phyloP scores from a whole-genome alignment of 1,140 invertebrate genomes.

The Parasteatoda tepidariorum region DNA sequence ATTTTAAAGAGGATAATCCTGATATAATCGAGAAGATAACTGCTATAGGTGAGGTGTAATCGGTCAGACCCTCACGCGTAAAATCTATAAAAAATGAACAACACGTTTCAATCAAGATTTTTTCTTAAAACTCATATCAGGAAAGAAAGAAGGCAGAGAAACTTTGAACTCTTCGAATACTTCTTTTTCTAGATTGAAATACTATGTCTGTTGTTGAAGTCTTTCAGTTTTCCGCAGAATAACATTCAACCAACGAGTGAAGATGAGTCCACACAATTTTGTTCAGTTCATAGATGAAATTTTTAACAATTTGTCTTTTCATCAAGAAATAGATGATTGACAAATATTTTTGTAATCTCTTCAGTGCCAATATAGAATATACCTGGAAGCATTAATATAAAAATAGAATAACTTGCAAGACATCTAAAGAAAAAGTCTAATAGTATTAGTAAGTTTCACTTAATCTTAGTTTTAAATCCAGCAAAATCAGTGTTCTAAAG shows the following conservation, averaged over 20 bases:
- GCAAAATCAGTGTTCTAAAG: constrained; percentile 45
- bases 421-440: constrained; percentile 34
- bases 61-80: constrained; percentile 53
- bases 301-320: constrained; percentile 42
- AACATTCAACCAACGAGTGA: constrained; percentile 18
- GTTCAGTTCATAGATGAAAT: constrained; percentile 15
- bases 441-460: constrained; percentile 31
- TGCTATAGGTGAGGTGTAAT: constrained; percentile 57
- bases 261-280: constrained; percentile 19
- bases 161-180: constrained; percentile 17
- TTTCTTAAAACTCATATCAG: constrained; percentile 56
- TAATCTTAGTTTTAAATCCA: constrained; percentile 39
- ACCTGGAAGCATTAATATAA: constrained; percentile 12
- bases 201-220: background rate
- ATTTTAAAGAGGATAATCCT: constrained; percentile 45
- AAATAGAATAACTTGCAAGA: constrained; percentile 36
- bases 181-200: constrained; percentile 25
- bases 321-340: constrained; percentile 29
- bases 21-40: constrained; percentile 56
- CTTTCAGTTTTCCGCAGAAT: constrained; percentile 45
- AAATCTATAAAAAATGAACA: background rate
- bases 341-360: constrained; percentile 60
- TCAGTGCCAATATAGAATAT: constrained; percentile 57
- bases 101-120: constrained; percentile 41
- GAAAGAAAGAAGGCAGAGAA: constrained; percentile 36